A percentile compares a stretch with the other conserved stretches of the same genome.
Evolutionary conservation across 1,140 invertebrate species (phyloP).

Genomic region (Drosophila sproati): DNA sequence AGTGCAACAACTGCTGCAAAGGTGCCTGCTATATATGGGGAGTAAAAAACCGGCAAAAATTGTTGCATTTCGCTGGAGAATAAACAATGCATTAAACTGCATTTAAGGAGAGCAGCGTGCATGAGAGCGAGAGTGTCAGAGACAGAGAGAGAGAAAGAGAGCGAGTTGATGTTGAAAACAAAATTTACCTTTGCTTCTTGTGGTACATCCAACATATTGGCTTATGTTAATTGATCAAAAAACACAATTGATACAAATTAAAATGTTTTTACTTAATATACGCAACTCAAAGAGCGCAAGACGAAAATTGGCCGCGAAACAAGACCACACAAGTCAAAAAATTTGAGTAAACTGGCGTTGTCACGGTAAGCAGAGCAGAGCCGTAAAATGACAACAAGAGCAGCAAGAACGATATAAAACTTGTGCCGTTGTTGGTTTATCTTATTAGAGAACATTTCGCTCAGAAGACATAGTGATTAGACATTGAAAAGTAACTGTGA

Average conservation of each 20-base stretch:
- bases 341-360: conserved; percentile 44
- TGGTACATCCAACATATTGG: conserved; percentile 80
- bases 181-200: conserved; percentile 76
- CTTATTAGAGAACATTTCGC: conserved; percentile 33
- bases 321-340: conserved; percentile 42
- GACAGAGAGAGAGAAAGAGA: neutral
- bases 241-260: conserved; percentile 3
- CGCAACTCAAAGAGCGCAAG: conserved; percentile 10
- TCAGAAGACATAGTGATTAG: conserved; percentile 35
- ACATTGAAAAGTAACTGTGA: neutral
- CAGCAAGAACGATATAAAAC: conserved; percentile 64
- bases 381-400: conserved; percentile 52
- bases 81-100: conserved; percentile 18
- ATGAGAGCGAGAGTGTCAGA: conserved; percentile 1
- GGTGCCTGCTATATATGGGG: conserved; percentile 14
- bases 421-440: conserved; percentile 26
- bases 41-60: conserved; percentile 44
- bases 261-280: conserved; percentile 8
- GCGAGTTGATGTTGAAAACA: neutral
- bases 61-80: conserved; percentile 64
- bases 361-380: neutral
- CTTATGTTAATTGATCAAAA: conserved; percentile 16
- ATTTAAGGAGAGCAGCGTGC: conserved; percentile 9
- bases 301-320: conserved; percentile 10
- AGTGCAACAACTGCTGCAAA: conserved; percentile 40